Evolutionary conservation across 2,113 vertebrate species (phyloP).

Genomic region (Elachura formosa): DNA sequence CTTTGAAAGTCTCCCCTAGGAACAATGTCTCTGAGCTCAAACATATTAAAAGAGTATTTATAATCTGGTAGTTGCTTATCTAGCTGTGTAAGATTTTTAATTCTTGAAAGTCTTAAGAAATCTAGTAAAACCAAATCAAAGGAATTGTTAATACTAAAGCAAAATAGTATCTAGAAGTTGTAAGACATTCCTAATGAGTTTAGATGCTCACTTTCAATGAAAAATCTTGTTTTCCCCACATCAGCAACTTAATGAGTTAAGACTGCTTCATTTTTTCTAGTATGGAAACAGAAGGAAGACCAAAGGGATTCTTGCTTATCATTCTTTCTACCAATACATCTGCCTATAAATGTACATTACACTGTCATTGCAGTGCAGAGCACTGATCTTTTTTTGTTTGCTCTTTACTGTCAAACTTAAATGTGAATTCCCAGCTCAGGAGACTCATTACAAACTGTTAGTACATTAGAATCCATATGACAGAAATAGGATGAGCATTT

Average conservation of each 20-base stretch:
- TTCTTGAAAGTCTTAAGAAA: background rate
- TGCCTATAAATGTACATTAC: background rate
- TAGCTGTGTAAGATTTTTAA: background rate
- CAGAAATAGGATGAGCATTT: background rate
- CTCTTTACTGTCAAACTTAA: background rate
- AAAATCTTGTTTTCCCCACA: background rate
- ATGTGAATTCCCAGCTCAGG: background rate
- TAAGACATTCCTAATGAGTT: background rate
- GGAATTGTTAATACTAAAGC: background rate
- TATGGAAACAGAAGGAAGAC: background rate
- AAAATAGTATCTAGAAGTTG: background rate
- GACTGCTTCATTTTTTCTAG: background rate
- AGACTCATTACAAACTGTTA: background rate
- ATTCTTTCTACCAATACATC: background rate
- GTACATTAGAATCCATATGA: background rate
- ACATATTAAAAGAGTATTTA: background rate
- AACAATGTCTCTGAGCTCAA: background rate
- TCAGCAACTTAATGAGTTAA: background rate
- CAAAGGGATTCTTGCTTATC: background rate
- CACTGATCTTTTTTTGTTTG: background rate
- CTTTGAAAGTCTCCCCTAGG: background rate
- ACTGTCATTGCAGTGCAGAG: background rate
- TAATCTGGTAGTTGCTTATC: background rate
- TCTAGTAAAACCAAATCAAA: background rate
- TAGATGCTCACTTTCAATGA: background rate